phyloP scores from a whole-genome alignment of 2,113 vertebrate genomes.

The Myiagra hebetior region DNA sequence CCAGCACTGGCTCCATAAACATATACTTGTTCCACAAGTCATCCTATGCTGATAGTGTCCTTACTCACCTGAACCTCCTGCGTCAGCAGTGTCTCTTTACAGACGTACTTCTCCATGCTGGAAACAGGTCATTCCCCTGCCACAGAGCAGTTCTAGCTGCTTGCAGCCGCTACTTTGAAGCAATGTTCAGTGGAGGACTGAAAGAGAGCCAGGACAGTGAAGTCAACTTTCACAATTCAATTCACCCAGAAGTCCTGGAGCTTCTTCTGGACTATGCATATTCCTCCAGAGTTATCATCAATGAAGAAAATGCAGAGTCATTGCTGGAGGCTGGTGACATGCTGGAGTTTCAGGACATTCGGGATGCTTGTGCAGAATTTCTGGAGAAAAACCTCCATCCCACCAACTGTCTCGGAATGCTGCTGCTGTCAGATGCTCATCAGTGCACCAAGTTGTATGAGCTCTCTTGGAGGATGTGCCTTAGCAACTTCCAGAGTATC shows the following conservation, averaged over 20 bases:
- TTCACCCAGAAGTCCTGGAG: conserved; percentile 81
- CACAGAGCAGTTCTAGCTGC: conserved; percentile 81
- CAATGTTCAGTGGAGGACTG: conserved; percentile 83
- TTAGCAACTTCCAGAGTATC: conserved; percentile 81
- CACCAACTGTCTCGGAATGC: conserved; percentile 83
- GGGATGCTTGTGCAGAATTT: conserved; percentile 83
- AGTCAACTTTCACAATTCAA: conserved; percentile 82
- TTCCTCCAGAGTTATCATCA: conserved; percentile 83
- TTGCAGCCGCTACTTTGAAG: conserved; percentile 82
- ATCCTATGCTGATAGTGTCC: conserved; percentile 83
- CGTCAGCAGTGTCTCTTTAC: conserved; percentile 84
- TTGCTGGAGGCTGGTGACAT: conserved; percentile 82
- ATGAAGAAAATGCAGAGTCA: conserved; percentile 80
- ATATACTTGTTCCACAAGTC: conserved; percentile 84
- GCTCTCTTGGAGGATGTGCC: conserved; percentile 83
- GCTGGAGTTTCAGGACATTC: conserved; percentile 83
- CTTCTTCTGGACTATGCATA: conserved; percentile 82
- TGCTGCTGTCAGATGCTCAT: conserved; percentile 79
- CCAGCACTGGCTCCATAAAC: conserved; percentile 83
- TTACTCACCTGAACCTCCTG: conserved; percentile 80
- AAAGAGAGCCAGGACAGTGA: conserved; percentile 84
- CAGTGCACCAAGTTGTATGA: conserved; percentile 83
- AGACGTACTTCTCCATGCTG: conserved; percentile 81
- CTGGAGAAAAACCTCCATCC: conserved; percentile 83
- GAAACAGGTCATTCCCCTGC: conserved; percentile 80